Evolutionary conservation across 2,113 vertebrate genomes (phyloP), one percentile per base, ranked within the genome.

Genomic region (Bos javanicus): DNA sequence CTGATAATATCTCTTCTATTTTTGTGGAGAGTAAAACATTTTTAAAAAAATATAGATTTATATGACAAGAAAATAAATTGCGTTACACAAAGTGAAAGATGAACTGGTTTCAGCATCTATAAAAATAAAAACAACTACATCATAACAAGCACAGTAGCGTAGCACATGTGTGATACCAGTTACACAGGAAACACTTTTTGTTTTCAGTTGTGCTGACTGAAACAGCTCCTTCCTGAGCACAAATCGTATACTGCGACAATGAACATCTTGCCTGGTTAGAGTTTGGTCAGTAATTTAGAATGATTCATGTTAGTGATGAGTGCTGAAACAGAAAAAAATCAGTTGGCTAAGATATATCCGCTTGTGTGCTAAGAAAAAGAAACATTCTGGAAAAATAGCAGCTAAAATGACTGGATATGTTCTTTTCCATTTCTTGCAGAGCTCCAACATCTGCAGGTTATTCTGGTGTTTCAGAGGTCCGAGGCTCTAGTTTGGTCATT

Each of bases 351-450:
- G 86, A 83, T 91, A 62, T 15, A 88, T 91, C 93, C 71, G 74
- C 56, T 96, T 96, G 59, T 6, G 6, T 96, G 94, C 83, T 93
- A 95, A 96, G 94, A 87, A 84, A 95, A 97, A 86, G 56, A 93
- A 96, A 80, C 67, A 48, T 74, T 84, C 28, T 89, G n/a, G 87
- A 83, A 95, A 95, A 95, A 86, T 71, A 83, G 33, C 62, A 64
- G 36, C 43, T 52, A 36, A 57, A 48, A 74, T 28, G 62, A 80
- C 57, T 92, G 67, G 56, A 26, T 84, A 28, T 21, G 52, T 52
- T 94, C 83, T 74, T 94, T 96, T 94, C 46, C 54, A 2, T 89
- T 96, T 90, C 87, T 97, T 91, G 89, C 43, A 94, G 39, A n/a
- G 93, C 87, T 74, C 90, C 48, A 48, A 48, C 36, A 80, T 92